Conservation (phyloP, 2,797 vertebrate species). For the Cercopithecus diana region DNA sequence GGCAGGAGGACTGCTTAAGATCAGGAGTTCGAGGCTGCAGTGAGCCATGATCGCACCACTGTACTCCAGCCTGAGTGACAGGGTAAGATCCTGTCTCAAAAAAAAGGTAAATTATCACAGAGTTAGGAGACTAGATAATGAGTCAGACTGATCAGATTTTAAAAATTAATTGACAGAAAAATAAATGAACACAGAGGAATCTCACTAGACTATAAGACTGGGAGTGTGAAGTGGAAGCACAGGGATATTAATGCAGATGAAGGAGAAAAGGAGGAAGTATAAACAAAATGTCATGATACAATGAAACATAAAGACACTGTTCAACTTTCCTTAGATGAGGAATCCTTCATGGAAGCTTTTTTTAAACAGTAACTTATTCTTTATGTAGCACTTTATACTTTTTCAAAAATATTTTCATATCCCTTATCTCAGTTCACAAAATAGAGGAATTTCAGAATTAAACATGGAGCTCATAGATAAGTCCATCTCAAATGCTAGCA, state of each 20-base stretch:
- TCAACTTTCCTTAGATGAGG: background rate
- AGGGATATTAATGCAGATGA: background rate
- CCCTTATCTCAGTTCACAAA: background rate
- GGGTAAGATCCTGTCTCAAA: background rate
- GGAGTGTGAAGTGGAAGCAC: background rate
- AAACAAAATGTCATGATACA: background rate
- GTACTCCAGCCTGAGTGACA: background rate
- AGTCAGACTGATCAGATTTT: background rate
- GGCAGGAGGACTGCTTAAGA: background rate
- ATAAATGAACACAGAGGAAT: background rate
- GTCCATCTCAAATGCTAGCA: background rate
- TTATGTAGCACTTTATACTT: background rate
- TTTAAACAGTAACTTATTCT: slow-evolving; percentile 2
- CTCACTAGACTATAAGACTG: background rate
- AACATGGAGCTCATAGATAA: background rate
- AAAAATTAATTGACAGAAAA: background rate
- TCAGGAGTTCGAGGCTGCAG: background rate
- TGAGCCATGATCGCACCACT: background rate
- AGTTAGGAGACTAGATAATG: background rate
- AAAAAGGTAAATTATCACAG: background rate
- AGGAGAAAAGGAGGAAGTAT: background rate
- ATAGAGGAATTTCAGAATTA: background rate
- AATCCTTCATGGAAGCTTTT: background rate
- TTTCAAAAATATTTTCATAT: slow-evolving; percentile 21
- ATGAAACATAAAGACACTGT: slow-evolving; percentile 24